Evolutionary conservation across 2,113 vertebrate species (phyloP).

Genomic region (Dermatemys mawii): DNA sequence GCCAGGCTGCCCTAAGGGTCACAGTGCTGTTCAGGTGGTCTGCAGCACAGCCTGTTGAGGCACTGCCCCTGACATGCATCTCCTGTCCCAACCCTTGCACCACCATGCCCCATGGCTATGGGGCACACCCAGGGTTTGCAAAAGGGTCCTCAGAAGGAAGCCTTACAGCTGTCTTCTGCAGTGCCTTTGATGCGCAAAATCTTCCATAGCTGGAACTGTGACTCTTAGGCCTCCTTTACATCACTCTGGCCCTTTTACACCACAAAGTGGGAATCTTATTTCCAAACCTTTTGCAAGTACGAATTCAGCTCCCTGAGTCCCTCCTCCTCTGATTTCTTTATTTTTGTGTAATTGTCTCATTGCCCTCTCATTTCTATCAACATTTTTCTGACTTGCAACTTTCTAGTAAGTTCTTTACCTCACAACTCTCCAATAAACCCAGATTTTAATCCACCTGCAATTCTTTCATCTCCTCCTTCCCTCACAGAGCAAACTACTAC

Average conservation of each 20-base stretch:
- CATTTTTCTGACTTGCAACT: background rate
- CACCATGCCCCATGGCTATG: background rate
- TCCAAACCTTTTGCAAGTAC: background rate
- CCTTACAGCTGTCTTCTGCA: background rate
- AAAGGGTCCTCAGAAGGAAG: background rate
- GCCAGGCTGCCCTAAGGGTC: too few relatives aligned
- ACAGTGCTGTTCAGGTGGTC: background rate
- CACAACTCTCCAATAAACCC: background rate
- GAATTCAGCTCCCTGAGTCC: background rate
- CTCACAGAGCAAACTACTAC: background rate
- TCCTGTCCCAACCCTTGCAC: background rate
- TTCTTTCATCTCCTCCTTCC: background rate
- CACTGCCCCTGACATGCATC: background rate
- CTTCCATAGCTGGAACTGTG: background rate
- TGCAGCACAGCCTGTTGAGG: rapidly evolving
- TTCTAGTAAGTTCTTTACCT: background rate
- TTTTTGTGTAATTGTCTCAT: background rate
- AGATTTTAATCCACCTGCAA: background rate
- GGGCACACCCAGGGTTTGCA: background rate
- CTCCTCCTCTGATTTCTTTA: background rate
- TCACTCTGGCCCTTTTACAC: background rate
- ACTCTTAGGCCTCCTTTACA: background rate
- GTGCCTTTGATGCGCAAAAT: background rate
- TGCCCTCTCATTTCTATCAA: background rate
- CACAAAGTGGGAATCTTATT: rapidly evolving